These are phyloP conservation scores for Sinocyclocheilus maitianheensis DNA, from an alignment of 2,113 vertebrate genomes.

Conservation along the genomic window DNA sequence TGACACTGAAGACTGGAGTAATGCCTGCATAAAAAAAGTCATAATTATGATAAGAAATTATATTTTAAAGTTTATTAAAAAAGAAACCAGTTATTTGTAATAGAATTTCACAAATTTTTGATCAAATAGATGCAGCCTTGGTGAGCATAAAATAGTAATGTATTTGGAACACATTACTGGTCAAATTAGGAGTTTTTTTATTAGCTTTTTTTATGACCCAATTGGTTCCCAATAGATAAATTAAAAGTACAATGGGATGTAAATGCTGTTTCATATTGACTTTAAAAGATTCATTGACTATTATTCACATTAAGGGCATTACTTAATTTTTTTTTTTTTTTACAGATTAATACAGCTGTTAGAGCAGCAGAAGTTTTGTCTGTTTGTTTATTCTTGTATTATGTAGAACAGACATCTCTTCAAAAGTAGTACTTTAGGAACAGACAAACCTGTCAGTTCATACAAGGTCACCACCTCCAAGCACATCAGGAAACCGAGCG, in stretches of 20 bases:
- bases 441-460: not conserved
- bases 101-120: not conserved
- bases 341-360: not conserved
- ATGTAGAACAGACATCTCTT: not conserved
- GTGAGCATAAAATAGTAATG: not conserved
- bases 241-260: not conserved
- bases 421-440: not conserved
- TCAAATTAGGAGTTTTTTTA: not conserved
- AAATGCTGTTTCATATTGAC: not conserved
- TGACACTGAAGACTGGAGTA: not conserved
- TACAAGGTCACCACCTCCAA: conserved; percentile 13
- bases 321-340: no score
- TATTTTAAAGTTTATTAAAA: not conserved
- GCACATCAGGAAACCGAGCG: not conserved
- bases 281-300: not conserved
- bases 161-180: not conserved
- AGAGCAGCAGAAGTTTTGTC: not conserved
- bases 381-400: conserved; percentile 1
- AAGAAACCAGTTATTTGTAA: not conserved
- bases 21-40: not conserved
- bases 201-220: not conserved
- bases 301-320: not conserved
- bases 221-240: not conserved
- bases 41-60: not conserved
- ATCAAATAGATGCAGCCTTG: not conserved